phyloP scores from a whole-genome alignment of 2,113 vertebrate genomes.

The Syrmaticus mikado region DNA sequence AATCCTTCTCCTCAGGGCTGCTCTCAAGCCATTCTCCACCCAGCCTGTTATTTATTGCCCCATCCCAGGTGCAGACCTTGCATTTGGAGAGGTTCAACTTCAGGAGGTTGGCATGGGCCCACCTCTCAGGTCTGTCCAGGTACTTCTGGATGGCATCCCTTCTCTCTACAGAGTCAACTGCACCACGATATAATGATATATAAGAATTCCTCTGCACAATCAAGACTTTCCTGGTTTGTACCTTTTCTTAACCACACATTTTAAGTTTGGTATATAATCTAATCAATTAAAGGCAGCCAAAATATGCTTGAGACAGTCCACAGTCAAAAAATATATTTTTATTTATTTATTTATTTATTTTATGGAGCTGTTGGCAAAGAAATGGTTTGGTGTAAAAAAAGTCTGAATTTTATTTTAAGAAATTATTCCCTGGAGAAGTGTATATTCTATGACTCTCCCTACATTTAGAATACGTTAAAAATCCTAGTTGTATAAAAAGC shows the following conservation, averaged over 20 bases:
- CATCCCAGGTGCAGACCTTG: too few relatives aligned
- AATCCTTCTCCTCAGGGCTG: too few relatives aligned
- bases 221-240: not conserved
- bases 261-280: not conserved
- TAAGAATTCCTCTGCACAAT: not conserved
- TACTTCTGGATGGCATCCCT: too few relatives aligned
- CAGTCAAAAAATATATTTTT: not conserved
- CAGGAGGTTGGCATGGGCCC: too few relatives aligned
- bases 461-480: not conserved
- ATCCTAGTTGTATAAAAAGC: not conserved
- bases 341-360: not conserved
- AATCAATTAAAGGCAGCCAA: not conserved
- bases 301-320: not conserved
- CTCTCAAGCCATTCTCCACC: too few relatives aligned
- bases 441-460: not conserved
- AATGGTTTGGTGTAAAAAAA: not conserved
- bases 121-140: too few relatives aligned
- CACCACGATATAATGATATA: not conserved
- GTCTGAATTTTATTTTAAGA: not conserved
- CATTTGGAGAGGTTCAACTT: too few relatives aligned
- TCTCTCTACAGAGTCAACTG: too few relatives aligned
- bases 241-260: not conserved
- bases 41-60: too few relatives aligned
- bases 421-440: not conserved
- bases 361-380: not conserved